Evolutionary conservation across 2,888 invertebrate species (phyloP), one percentile per base, ranked within the genome.

Genomic region (Dastarcus helophoroides): DNA sequence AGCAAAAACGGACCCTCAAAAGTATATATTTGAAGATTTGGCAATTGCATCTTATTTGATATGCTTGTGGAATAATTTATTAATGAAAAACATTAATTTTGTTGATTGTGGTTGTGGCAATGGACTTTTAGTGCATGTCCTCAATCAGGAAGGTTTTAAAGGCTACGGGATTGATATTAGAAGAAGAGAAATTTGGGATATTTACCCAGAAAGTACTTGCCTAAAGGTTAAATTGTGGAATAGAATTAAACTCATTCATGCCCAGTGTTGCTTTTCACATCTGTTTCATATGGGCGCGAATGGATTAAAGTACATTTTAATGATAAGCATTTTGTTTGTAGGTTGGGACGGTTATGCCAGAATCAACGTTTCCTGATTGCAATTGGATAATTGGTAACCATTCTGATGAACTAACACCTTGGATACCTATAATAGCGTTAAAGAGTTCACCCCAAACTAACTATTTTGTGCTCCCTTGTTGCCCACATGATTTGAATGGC

Each of bases 371-470:
- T 50, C 73, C 79, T 5, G 70, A 77, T n/a, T 70, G 69, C 14
- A 83, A 90, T 51, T 94, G 94, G 93, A 64, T 98, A 29, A 91
- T 98, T 55, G 98, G 97, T 29, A 98, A 98, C 63, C 98, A 98
- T 66, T 93, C 94, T 8, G 98, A 98, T 67, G 97, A 98, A 58
- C 63, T 98, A n/a, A 95, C 97, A 5, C 94, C 95, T 1, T 98
- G 97, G 97, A 79, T 98, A 48, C 93, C 97, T 11, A 79, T 95
- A 1, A 77, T 97, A 46, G 82, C 95, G 14, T 76, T 88, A 0
- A 69, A 71, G 33, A 81, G 82, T 62, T 81, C 81, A 0, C 72
- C 69, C 32, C 65, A 65, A 14, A 79, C 82, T 34, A 79, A 78
- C 35, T 93, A 82, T 54, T 94, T 97, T 54, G 63, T 97, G 2